Percentiles rank a stretch among this genome's conserved stretches.
phyloP scores from a whole-genome alignment of 2,113 vertebrate species.

The Regulus satrapa region DNA sequence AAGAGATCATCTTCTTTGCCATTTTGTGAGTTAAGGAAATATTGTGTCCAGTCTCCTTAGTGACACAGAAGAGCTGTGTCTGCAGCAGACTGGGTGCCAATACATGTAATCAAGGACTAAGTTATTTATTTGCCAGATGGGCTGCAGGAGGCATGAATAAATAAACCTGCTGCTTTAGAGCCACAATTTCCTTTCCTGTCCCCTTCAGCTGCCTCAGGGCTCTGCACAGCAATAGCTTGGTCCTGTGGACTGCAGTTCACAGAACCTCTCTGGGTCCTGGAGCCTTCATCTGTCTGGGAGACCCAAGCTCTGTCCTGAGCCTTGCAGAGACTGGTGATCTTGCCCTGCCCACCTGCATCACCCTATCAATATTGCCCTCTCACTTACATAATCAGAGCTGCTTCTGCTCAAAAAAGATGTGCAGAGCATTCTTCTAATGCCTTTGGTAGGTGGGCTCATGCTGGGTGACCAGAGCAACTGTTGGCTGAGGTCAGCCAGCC shows the following conservation, averaged over 20 bases:
- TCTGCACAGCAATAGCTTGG: background rate
- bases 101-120: background rate
- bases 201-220: background rate
- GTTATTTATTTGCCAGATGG: background rate
- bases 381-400: background rate
- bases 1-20: background rate
- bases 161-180: background rate
- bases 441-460: background rate
- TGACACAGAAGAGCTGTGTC: background rate
- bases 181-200: background rate
- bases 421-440: conserved; percentile 10
- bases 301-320: background rate
- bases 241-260: background rate
- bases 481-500: conserved; percentile 45
- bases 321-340: background rate
- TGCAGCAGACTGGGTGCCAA: background rate
- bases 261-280: background rate
- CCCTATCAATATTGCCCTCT: background rate
- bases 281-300: background rate
- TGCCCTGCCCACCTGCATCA: background rate
- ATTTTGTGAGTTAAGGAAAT: background rate
- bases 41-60: background rate
- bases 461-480: conserved; percentile 8
- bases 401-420: background rate
- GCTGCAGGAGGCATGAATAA: background rate